phyloP scores from a whole-genome alignment of 2,113 vertebrate genomes.

The Noturus placidus region DNA sequence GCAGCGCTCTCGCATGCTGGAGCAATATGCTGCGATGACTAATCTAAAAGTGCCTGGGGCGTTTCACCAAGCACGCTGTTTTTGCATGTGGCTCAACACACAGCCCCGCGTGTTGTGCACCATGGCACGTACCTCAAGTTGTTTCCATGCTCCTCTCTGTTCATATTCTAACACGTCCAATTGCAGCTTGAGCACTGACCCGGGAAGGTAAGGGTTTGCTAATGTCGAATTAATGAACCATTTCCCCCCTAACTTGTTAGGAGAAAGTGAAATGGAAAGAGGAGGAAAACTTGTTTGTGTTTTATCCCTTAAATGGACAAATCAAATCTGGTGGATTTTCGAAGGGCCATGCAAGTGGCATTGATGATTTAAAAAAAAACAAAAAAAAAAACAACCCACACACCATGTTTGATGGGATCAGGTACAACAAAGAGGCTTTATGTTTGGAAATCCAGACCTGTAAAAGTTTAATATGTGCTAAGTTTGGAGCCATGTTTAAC shows the following conservation, averaged over 20 bases:
- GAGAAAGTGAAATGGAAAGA: not conserved
- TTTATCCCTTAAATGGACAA: not conserved
- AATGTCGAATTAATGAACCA: not conserved
- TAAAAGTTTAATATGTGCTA: conserved; percentile 33
- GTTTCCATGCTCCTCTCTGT: conserved; percentile 34
- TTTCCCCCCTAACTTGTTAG: not conserved
- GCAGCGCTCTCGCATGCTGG: conserved; percentile 17
- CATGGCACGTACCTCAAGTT: conserved; percentile 40
- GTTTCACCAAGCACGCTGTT: conserved; percentile 31
- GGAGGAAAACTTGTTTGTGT: not conserved
- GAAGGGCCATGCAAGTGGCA: not conserved
- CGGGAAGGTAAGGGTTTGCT: not conserved
- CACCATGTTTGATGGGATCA: conserved; percentile 1
- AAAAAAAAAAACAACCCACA: too few relatives aligned
- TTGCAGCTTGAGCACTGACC: conserved; percentile 8
- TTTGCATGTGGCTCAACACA: conserved; percentile 42
- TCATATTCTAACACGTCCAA: conserved; percentile 17
- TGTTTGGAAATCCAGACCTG: conserved; percentile 1
- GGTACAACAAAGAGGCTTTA: conserved; percentile 25
- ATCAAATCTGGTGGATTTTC: not conserved
- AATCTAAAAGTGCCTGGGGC: conserved; percentile 17
- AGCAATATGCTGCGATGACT: conserved; percentile 34
- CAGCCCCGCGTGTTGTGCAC: conserved; percentile 17
- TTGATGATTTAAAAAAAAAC: not conserved
- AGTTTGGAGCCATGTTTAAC: not conserved